A percentile compares a stretch with the other conserved stretches of the same genome.
Conservation (phyloP, 2,888 invertebrate species). For the Cosmorhoe ocellata region DNA sequence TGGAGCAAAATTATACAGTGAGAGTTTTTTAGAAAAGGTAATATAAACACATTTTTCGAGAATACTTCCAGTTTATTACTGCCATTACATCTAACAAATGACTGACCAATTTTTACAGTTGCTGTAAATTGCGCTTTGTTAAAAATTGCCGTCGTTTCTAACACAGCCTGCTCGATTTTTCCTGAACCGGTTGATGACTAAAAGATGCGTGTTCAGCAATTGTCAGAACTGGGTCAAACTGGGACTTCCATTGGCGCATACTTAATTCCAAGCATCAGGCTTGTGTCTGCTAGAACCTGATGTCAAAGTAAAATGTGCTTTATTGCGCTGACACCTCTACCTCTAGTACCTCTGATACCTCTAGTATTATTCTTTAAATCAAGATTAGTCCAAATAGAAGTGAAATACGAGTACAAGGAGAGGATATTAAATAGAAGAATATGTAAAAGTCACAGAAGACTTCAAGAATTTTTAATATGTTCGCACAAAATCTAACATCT, state of each 20-base stretch:
- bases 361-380: no score
- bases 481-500: no score
- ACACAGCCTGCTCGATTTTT: constrained; percentile 19
- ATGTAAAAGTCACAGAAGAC: no score
- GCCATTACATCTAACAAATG: not conserved
- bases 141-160: constrained; percentile 1
- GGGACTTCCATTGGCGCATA: constrained; percentile 36
- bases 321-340: not conserved
- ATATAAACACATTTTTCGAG: no score
- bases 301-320: not conserved
- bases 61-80: no score
- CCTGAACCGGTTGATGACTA: constrained; percentile 34
- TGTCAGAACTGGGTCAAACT: constrained; percentile 44
- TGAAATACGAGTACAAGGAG: no score
- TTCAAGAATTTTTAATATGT: no score
- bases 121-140: not conserved
- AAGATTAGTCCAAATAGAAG: no score
- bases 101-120: not conserved
- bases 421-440: no score
- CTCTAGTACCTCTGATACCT: no score
- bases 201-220: constrained; percentile 47
- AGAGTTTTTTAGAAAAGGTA: no score
- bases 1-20: no score
- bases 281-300: not conserved
- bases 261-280: constrained; percentile 40